Evolutionary conservation across 2,113 vertebrate species (phyloP), one percentile per base, ranked within the genome.

Genomic region (Trogon surrucura): DNA sequence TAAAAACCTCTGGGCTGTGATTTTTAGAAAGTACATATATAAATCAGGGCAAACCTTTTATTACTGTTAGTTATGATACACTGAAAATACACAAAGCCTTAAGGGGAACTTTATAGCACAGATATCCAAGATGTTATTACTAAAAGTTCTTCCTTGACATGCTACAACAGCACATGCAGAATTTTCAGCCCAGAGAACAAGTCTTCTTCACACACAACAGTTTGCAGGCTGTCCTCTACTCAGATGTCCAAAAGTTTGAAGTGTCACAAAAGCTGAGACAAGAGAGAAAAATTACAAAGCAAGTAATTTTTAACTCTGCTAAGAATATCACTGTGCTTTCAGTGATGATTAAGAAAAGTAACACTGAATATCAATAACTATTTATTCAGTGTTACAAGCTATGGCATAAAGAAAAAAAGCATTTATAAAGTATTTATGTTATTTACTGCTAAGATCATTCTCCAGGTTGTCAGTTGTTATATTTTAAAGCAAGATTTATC

Each of bases 381-480:
- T 8, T 91, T 93, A 83, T 48, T 70, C 93, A 89, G 44, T 9
- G 16, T 69, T 60, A 60, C 82, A 88, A 93, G 61, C 27, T 41
- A 80, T 75, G 18, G 45, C n/a, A 93, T 25, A 90, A 85, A 82
- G 62, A 12, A 94, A 18, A 80, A 88, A 88, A 80, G 50, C 21
- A 44, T 94, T 95, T 88, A 90, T 96, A 45, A 94, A 93, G 45
- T 71, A 96, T 93, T 96, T 74, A 93, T 95, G 69, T 67, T 91
- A 91, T 94, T 95, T 95, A 88, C 77, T 64, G 48, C 50, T 86
- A 92, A 96, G 69, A 93, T 74, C 48, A 36, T 67, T 88, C 56
- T 93, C 82, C 61, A 93, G 67, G 22, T 66, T 97, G 87, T 70
- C 94, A 85, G 36, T 61, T 77, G 19, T 1, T 5, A 0, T 21